Base-by-base conservation (phyloP, 2,797 vertebrate species). In the Oreochromis mossambicus region DNA sequence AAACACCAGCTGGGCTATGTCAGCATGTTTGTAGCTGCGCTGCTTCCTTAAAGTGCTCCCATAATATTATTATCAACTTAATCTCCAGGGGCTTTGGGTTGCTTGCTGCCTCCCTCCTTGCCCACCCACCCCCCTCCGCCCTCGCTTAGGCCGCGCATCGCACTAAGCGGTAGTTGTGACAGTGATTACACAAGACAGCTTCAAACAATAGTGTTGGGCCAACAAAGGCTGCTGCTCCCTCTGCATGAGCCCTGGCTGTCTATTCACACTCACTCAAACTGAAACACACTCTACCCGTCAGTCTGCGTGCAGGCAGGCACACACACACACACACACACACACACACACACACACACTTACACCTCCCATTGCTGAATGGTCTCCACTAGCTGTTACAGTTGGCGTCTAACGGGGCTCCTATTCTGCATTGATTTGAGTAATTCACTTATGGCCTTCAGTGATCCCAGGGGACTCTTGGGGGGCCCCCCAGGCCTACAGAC, bases 381-480 rank as follows among this genome's bases (percentile, higher is more conserved):
- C 86, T 83, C 91, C 93, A 91, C 89, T 94, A 91, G 92, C 91
- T 92, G 91, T 92, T 92, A 93, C 89, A 90, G 90, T 92, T 93
- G 86, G 87, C 79, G 80, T 92, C 94, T 93, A 88, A 87, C 68
- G 82, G 88, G 79, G 73, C n/a, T 81, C 82, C 89, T 83, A 19
- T 81, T 88, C 83, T 46, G 91, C 88, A 88, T 84, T 86, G 91
- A 93, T 94, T 93, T 93, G 88, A 92, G 94, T 93, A 94, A 96
- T 95, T 96, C 95, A 95, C 95, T 95, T 95, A 93, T 95, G 94
- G 93, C 94, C 92, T 93, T 95, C 94, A 95, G 93, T 93, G 92
- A 95, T 94, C 93, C 89, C 81, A 19, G 73, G 80, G 91, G 89
- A 83, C 86, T 86, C 80, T 26, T 32, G 36, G 58, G 32, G 58